Evolutionary conservation across 2,888 invertebrate species (phyloP), one percentile per base, ranked within the genome.

Genomic region (Dastarcus helophoroides): DNA sequence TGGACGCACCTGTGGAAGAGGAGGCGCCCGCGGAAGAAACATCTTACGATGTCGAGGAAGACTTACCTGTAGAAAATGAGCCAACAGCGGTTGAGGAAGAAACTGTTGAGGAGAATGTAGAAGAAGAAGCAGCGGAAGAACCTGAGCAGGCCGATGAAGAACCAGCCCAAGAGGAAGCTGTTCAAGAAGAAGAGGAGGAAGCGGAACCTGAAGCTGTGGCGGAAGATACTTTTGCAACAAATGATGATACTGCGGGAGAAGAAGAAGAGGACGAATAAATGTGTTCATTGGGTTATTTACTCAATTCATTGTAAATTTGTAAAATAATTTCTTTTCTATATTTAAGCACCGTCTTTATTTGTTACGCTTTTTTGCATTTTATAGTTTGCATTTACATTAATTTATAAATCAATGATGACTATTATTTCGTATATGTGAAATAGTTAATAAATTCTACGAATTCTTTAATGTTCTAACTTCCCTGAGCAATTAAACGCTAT

Each of bases 201-300:
- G 33, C 46, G 5, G 48, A 50, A 23, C 46, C 46, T 14, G 36
- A 39, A 10, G 51, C 49, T 6, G 49, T 47, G 24, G 51, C 51
- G 13, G 51, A 51, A 41, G 49, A 49, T 31, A 41, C 46, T 14
- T 45, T 46, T 10, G 43, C 26, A 7, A 25, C 31, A 16, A 32
- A 35, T 17, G 35, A 30, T 14, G 35, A 35, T 23, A 35, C 35
- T 4, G 35, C 16, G 9, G 35, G 27, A 21, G 35, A 35, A 31
- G 35, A 17, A 17, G 35, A 35, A 26, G 30, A 25, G 2, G 34
- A 34, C 14, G 30, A 35, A 19, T 26, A 29, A 13, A n/a, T n/a
- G n/a, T n/a, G n/a, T n/a, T n/a, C n/a, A n/a, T n/a, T n/a, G n/a
- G n/a, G n/a, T n/a, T n/a, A n/a, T n/a, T n/a, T n/a, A n/a, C n/a